Percentiles rank a stretch among this genome's conserved stretches.
Conservation (phyloP, 2,113 vertebrate species). For the Falco punctatus region DNA sequence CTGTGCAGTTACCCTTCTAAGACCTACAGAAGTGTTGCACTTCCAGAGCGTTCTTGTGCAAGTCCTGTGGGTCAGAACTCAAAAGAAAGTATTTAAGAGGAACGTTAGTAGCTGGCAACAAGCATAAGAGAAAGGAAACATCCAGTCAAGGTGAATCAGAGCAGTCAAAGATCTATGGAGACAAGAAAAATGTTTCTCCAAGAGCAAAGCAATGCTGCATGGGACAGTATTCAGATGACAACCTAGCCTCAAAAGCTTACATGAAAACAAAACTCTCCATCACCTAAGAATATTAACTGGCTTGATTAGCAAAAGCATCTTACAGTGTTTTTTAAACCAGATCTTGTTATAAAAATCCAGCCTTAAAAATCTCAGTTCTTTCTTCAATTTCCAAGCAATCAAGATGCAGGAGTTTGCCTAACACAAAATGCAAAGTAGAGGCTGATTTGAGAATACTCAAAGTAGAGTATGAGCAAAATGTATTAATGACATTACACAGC, state of each 20-base stretch:
- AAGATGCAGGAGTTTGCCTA: background rate
- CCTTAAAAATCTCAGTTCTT: background rate
- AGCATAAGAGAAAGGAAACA: background rate
- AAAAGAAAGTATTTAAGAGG: background rate
- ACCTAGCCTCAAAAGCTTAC: background rate
- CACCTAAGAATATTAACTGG: background rate
- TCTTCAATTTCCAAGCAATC: background rate
- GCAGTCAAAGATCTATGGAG: background rate
- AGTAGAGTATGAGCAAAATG: background rate
- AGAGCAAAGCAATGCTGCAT: background rate
- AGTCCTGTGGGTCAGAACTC: background rate
- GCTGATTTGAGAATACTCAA: background rate
- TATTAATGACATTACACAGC: background rate
- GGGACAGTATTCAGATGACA: background rate
- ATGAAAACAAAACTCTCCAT: background rate
- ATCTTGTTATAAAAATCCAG: background rate
- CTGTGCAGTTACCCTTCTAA: background rate
- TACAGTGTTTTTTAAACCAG: background rate
- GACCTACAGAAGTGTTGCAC: background rate
- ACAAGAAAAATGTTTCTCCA: background rate
- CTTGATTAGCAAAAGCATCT: background rate
- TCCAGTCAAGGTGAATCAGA: background rate
- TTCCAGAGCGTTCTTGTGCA: background rate
- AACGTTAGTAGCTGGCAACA: background rate
- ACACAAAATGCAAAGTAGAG: background rate